Conservation (phyloP, 2,797 vertebrate species). For the Pantherophis vulpinus region DNA sequence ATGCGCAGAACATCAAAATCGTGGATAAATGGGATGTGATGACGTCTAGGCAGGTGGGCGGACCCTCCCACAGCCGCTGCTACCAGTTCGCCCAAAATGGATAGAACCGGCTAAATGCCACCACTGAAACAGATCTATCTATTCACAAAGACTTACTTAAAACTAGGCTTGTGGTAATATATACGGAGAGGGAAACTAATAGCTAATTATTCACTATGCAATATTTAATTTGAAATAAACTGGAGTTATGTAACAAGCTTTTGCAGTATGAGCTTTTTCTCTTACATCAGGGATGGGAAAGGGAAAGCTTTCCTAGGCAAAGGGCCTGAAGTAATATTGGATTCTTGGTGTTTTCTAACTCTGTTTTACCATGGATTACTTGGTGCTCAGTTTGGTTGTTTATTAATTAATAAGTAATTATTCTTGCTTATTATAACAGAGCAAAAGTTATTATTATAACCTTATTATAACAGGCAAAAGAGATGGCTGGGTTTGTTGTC, state of each 20-base stretch:
- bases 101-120: too few species aligned
- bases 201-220: background rate
- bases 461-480: background rate
- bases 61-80: too few species aligned
- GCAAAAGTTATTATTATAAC: background rate
- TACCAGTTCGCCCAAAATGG: too few species aligned
- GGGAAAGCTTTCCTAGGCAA: background rate
- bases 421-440: background rate
- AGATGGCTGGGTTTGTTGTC: background rate
- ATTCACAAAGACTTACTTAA: background rate
- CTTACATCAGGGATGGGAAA: background rate
- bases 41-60: too few species aligned
- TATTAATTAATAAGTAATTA: background rate
- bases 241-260: background rate
- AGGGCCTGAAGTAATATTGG: background rate
- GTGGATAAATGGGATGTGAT: too few species aligned
- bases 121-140: accelerated
- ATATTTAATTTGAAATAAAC: background rate
- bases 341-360: background rate
- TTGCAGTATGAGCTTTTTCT: background rate
- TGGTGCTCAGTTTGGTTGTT: background rate
- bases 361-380: background rate
- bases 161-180: background rate
- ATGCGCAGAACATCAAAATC: too few species aligned
- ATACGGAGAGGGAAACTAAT: background rate